phyloP scores from a whole-genome alignment of 2,797 vertebrate genomes.

The Crenichthys baileyi region DNA sequence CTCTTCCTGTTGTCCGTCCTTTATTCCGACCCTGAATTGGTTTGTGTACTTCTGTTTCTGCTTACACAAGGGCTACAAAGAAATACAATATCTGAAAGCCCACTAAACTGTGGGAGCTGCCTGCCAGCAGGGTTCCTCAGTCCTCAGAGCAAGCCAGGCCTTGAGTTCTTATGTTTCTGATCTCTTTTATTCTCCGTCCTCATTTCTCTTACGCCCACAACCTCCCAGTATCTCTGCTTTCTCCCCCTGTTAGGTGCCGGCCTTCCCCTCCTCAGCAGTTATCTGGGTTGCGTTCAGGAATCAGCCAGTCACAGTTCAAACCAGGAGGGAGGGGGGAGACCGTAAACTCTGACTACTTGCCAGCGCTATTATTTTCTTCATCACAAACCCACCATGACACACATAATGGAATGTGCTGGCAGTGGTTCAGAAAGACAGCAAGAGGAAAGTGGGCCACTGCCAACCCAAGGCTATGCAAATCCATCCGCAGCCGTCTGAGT shows the following conservation, averaged over 20 bases:
- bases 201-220: slow-evolving; percentile 20
- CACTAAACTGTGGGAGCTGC: slow-evolving; percentile 35
- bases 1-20: slow-evolving; percentile 10
- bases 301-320: slow-evolving; percentile 50
- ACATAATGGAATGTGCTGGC: slow-evolving; percentile 81
- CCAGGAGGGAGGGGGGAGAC: slow-evolving; percentile 27
- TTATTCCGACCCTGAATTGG: slow-evolving; percentile 1
- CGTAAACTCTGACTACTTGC: slow-evolving; percentile 64
- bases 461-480: slow-evolving; percentile 82
- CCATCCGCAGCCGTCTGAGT: slow-evolving; percentile 68
- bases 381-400: slow-evolving; percentile 75
- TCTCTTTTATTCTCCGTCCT: slow-evolving; percentile 27
- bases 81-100: slow-evolving; percentile 32
- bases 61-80: slow-evolving; percentile 9
- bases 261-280: slow-evolving; percentile 39
- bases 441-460: slow-evolving; percentile 77
- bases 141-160: slow-evolving; percentile 33
- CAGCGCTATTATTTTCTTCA: slow-evolving; percentile 76
- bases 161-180: slow-evolving; percentile 34
- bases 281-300: slow-evolving; percentile 63
- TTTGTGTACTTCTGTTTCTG: slow-evolving; percentile 19
- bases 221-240: slow-evolving; percentile 18
- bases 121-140: slow-evolving; percentile 23
- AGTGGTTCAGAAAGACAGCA: slow-evolving; percentile 68
- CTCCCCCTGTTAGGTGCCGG: slow-evolving; percentile 8